These are phyloP conservation scores for Merops nubicus DNA, from an alignment of 2,113 vertebrate species.

Conservation along the genomic window DNA sequence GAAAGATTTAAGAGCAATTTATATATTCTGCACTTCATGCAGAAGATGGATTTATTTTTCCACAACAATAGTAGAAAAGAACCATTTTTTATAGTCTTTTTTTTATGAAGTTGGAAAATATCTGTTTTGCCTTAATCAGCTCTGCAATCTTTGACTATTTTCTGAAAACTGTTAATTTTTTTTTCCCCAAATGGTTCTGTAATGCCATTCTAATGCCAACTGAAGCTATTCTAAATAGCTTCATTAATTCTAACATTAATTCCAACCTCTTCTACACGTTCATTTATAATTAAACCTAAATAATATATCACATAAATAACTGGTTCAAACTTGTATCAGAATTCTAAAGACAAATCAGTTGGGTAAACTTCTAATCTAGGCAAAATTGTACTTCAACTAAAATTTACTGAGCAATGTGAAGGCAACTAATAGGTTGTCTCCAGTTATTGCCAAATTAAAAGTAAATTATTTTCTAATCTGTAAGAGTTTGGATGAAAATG, in stretches of 20 bases:
- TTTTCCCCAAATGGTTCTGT: background rate
- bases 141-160: background rate
- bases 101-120: background rate
- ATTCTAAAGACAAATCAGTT: background rate
- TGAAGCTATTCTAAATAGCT: background rate
- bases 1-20: background rate
- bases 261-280: background rate
- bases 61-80: background rate
- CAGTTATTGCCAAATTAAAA: background rate
- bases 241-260: too few relatives aligned
- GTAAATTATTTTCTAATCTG: background rate
- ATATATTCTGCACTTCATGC: background rate
- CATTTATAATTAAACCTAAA: background rate
- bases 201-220: too few relatives aligned
- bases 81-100: background rate
- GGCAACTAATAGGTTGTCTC: background rate
- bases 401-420: background rate
- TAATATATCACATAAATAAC: background rate
- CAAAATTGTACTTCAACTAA: background rate
- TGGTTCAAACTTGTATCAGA: background rate
- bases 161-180: background rate
- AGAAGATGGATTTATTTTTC: background rate
- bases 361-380: background rate
- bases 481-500: background rate
- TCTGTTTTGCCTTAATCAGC: background rate